phyloP scores from a whole-genome alignment of 2,113 vertebrate species.

The Tachysurus vachellii region DNA sequence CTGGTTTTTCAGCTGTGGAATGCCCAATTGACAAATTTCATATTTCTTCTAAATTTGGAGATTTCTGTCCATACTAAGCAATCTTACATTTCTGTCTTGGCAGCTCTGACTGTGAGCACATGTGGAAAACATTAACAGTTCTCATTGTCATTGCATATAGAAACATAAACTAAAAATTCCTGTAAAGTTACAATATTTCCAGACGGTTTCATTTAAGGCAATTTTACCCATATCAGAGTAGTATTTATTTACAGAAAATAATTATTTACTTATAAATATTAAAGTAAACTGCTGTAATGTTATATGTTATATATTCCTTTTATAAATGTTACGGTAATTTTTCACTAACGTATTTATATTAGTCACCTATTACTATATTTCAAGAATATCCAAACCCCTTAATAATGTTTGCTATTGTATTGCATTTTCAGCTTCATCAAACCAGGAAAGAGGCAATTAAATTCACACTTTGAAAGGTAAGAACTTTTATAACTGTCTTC shows the following conservation, averaged over 20 bases:
- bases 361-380: background rate
- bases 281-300: background rate
- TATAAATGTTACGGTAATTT: background rate
- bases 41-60: conserved; percentile 99
- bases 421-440: background rate
- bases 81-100: conserved; percentile 66
- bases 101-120: conserved; percentile 77
- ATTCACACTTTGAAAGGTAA: no score
- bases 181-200: background rate
- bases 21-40: conserved; percentile 88
- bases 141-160: conserved; percentile 70
- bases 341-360: background rate
- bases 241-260: background rate
- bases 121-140: conserved; percentile 87
- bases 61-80: conserved; percentile 85
- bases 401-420: background rate
- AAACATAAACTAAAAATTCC: conserved; percentile 62
- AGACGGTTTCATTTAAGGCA: background rate
- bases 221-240: background rate
- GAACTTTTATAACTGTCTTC: background rate
- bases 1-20: conserved; percentile 84
- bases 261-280: background rate
- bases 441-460: background rate
- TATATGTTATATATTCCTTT: background rate
- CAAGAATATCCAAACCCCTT: background rate